Evolutionary conservation across 2,113 vertebrate genomes (phyloP).

Genomic region (Antennarius striatus): DNA sequence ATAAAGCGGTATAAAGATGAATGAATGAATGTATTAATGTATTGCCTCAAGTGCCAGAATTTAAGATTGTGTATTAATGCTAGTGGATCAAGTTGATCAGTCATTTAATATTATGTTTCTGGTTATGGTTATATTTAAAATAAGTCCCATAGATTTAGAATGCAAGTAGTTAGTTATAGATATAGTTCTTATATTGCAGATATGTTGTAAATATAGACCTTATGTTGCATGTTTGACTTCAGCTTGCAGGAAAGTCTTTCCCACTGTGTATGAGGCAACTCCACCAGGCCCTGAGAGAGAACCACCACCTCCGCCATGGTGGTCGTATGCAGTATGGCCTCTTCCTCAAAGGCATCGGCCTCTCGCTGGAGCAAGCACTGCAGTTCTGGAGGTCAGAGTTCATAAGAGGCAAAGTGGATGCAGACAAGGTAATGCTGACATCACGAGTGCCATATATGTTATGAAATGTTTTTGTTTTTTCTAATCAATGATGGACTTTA

Average conservation of each 20-base stretch:
- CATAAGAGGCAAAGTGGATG: conserved; percentile 90
- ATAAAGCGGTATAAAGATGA: too few relatives aligned
- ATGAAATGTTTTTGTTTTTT: background rate
- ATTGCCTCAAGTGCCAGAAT: background rate
- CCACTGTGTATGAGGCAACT: conserved; percentile 95
- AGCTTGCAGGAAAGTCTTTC: conserved; percentile 92
- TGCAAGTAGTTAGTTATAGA: too few relatives aligned
- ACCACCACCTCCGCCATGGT: conserved; percentile 93
- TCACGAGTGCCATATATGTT: background rate
- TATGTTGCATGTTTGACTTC: conserved; percentile 1
- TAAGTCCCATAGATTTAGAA: background rate
- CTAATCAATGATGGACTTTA: background rate
- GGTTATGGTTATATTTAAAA: background rate
- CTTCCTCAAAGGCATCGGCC: conserved; percentile 94
- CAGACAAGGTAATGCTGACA: conserved; percentile 88
- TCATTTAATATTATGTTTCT: background rate
- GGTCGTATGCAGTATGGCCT: conserved; percentile 98
- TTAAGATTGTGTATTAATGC: background rate
- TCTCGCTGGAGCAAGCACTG: conserved; percentile 93
- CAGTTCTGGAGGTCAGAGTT: conserved; percentile 98
- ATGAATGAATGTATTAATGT: too few relatives aligned
- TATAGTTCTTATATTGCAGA: too few relatives aligned
- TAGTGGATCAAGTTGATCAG: background rate
- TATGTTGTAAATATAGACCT: too few relatives aligned
- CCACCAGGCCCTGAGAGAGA: conserved; percentile 88